Conservation (phyloP, 1,140 invertebrate genomes). For the Solen grandis region DNA sequence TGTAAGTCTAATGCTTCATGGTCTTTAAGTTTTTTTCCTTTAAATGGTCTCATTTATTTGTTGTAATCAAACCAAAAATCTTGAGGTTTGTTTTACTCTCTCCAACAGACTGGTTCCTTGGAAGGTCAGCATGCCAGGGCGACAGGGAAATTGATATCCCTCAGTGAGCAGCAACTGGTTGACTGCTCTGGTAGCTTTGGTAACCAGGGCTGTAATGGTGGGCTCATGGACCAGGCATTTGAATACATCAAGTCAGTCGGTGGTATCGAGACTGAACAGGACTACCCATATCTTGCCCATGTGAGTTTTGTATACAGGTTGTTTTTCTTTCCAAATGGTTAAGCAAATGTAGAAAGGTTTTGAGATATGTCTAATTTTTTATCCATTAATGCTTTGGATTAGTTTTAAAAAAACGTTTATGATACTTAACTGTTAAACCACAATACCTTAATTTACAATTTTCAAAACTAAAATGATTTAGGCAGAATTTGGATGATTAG, state of each 20-base stretch:
- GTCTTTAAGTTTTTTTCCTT: too few relatives aligned
- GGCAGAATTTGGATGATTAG: too few relatives aligned
- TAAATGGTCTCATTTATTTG: too few relatives aligned
- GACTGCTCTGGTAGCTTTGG: constrained; percentile 69
- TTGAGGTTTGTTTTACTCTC: background rate
- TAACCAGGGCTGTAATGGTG: constrained; percentile 97
- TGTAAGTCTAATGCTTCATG: too few relatives aligned
- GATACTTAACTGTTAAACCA: too few relatives aligned
- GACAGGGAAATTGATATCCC: constrained; percentile 65
- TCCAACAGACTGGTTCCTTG: constrained; percentile 65
- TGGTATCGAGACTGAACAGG: constrained; percentile 94
- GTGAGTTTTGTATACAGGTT: constrained; percentile 49
- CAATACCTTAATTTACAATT: too few relatives aligned
- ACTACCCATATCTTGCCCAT: constrained; percentile 78
- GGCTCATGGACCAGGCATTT: constrained; percentile 95
- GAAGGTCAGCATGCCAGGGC: constrained; percentile 70
- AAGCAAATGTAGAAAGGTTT: too few relatives aligned
- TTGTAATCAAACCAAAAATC: background rate
- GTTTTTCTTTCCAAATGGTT: constrained; percentile 1
- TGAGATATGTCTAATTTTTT: too few relatives aligned
- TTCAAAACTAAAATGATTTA: too few relatives aligned
- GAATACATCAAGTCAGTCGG: constrained; percentile 94
- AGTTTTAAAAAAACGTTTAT: background rate
- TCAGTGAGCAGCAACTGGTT: constrained; percentile 76
- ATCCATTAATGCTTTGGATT: background rate